A percentile compares a stretch with the other conserved stretches of the same genome.
phyloP scores from a whole-genome alignment of 2,797 vertebrate species.

The Lindbergichthys nudifrons region DNA sequence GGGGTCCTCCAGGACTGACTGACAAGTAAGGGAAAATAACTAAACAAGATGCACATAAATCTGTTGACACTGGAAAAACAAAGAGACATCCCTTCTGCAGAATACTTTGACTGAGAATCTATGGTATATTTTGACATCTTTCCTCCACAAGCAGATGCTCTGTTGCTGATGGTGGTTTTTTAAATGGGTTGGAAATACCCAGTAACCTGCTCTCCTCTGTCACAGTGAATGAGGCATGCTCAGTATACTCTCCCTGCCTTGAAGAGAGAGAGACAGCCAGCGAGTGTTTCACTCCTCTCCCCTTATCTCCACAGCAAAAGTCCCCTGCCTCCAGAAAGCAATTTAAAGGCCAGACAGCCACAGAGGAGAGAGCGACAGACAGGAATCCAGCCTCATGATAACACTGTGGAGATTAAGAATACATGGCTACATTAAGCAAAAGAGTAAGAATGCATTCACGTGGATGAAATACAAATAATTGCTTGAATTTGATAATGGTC shows the following conservation, averaged over 20 bases:
- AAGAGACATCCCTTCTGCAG: constrained; percentile 11
- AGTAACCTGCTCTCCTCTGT: constrained; percentile 39
- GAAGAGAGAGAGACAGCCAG: constrained; percentile 41
- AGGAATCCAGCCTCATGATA: constrained; percentile 45
- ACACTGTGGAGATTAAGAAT: constrained; percentile 42
- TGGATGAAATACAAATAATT: neutral
- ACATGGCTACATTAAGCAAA: constrained; percentile 8
- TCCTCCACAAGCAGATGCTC: constrained; percentile 24
- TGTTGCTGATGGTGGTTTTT: constrained; percentile 26
- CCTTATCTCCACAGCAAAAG: constrained; percentile 76
- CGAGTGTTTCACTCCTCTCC: constrained; percentile 64
- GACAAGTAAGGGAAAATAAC: constrained; percentile 14
- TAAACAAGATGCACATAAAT: constrained; percentile 6
- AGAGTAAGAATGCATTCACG: constrained; percentile 3
- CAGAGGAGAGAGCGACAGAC: constrained; percentile 41
- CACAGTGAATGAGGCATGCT: constrained; percentile 43
- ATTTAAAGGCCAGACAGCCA: constrained; percentile 72
- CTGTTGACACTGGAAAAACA: constrained; percentile 14
- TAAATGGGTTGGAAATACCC: constrained; percentile 36
- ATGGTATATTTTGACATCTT: constrained; percentile 13
- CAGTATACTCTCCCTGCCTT: constrained; percentile 31
- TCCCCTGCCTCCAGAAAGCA: constrained; percentile 77
- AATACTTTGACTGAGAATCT: constrained; percentile 1
- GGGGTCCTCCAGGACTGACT: constrained; percentile 48
- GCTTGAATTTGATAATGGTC: neutral